A percentile compares a stretch with the other conserved stretches of the same genome.
Conservation (phyloP, 35 echinoderm and acorn worm species). For the Antedon bifida region DNA sequence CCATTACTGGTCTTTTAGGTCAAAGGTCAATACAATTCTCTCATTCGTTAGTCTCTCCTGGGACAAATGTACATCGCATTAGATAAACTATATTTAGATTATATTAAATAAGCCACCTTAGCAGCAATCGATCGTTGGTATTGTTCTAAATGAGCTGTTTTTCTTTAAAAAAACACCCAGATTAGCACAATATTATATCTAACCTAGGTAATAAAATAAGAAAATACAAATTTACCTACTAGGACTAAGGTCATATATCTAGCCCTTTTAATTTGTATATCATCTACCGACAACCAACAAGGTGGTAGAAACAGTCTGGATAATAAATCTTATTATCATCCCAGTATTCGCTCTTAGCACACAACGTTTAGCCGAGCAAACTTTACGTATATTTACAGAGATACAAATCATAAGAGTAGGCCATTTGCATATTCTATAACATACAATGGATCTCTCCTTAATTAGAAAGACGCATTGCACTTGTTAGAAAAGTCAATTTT, state of each 20-base stretch:
- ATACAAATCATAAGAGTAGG: neutral
- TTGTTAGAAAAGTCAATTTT: neutral
- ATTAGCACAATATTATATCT: neutral
- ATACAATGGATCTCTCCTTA: neutral
- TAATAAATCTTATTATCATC: too few species aligned
- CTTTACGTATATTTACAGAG: neutral
- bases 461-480: neutral
- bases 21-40: neutral
- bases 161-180: neutral
- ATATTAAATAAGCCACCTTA: neutral
- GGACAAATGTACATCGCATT: neutral
- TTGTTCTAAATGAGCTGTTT: too few species aligned
- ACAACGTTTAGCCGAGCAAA: neutral
- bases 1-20: neutral
- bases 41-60: neutral
- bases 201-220: neutral
- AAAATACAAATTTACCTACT: conserved; percentile 1
- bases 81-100: neutral
- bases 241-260: neutral
- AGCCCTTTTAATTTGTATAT: too few species aligned
- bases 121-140: neutral
- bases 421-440: neutral
- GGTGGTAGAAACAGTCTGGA: too few species aligned
- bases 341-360: neutral
- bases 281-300: too few species aligned